Evolutionary conservation across 2,113 vertebrate genomes (phyloP).

Genomic region (Hemiscyllium ocellatum): DNA sequence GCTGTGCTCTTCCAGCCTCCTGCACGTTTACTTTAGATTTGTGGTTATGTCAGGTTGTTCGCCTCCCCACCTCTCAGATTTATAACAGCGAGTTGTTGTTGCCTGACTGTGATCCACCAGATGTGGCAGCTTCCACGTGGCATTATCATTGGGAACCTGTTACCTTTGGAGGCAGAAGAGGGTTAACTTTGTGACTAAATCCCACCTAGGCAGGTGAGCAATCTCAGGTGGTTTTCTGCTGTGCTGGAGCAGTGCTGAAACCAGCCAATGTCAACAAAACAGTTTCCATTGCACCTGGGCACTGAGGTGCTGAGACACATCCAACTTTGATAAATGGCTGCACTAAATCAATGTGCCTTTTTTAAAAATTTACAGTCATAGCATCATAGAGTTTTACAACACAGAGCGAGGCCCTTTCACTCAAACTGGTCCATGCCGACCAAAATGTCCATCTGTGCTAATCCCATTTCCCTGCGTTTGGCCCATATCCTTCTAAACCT

Average conservation of each 20-base stretch:
- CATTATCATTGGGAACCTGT: too few species aligned
- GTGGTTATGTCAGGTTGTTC: not conserved
- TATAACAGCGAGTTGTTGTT: not conserved
- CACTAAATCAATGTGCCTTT: not conserved
- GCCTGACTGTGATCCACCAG: not conserved
- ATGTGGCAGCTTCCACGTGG: not conserved
- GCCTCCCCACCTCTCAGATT: not conserved
- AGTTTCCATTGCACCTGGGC: not conserved
- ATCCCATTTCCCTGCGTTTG: too few species aligned
- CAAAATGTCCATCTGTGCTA: too few species aligned
- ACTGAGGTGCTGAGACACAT: not conserved
- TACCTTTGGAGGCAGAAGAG: not conserved
- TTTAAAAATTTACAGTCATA: too few species aligned
- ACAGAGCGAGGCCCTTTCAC: too few species aligned
- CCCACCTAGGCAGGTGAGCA: not conserved
- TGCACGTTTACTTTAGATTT: not conserved
- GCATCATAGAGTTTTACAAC: too few species aligned
- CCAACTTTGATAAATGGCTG: not conserved
- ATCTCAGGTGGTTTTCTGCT: not conserved
- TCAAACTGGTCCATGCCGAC: too few species aligned
- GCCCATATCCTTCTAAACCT: too few species aligned
- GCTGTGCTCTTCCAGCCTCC: too few species aligned
- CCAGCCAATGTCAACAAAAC: not conserved
- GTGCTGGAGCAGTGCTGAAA: not conserved
- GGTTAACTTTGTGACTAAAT: not conserved